A percentile compares a stretch with the other conserved stretches of the same genome.
phyloP scores from a whole-genome alignment of 1,140 invertebrate genomes.

The Chelonus insularis region DNA sequence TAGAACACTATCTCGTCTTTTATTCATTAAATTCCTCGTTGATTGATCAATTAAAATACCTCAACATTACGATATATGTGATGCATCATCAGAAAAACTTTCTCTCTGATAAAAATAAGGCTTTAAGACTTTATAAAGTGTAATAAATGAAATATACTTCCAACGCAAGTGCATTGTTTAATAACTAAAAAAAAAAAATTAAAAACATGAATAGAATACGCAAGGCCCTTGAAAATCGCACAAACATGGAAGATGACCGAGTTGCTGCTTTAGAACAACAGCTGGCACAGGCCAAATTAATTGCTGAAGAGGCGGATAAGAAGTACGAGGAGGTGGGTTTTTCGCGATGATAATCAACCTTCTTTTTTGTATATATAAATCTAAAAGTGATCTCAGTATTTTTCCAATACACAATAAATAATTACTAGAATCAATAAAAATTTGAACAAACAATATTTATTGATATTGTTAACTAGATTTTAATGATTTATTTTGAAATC shows the following conservation, averaged over 20 bases:
- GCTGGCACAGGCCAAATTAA: conserved; percentile 93
- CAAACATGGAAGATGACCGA: conserved; percentile 98
- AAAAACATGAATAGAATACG: conserved; percentile 79
- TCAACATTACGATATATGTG: neutral
- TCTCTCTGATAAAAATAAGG: conserved; percentile 16
- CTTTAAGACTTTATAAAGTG: neutral
- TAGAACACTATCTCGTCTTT: no score
- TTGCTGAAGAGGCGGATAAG: conserved; percentile 98
- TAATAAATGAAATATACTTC: conserved; percentile 31
- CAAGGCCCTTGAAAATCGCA: conserved; percentile 97
- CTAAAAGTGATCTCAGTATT: no score
- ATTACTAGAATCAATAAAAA: no score
- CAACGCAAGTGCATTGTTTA: conserved; percentile 27
- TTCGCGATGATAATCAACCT: conserved; percentile 35
- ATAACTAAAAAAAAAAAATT: conserved; percentile 1
- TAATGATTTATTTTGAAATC: no score
- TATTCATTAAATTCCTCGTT: conserved; percentile 17
- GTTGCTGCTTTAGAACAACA: conserved; percentile 93
- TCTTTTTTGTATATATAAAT: no score
- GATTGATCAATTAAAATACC: conserved; percentile 15
- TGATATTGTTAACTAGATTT: no score
- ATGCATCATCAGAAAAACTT: neutral
- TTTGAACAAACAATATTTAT: no score
- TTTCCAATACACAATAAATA: no score
- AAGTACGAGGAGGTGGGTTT: conserved; percentile 97